Evolutionary conservation across 2,113 vertebrate genomes (phyloP), one percentile per base, ranked within the genome.

Genomic region (Chinchilla lanigera): DNA sequence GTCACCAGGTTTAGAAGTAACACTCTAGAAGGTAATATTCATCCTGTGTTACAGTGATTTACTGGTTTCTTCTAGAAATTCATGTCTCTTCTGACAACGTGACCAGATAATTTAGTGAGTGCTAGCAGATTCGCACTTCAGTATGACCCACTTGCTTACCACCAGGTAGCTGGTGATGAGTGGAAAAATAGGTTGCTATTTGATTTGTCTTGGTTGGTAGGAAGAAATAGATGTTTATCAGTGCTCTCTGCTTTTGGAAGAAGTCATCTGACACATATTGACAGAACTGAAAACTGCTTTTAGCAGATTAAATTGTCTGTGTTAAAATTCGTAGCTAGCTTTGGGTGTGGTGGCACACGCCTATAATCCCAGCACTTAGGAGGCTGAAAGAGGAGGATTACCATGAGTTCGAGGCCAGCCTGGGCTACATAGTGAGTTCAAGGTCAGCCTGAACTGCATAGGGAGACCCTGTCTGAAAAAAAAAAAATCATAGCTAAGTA

Each of bases 211-310:
- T 22, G 22, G 52, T 90, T 93, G 54, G 41, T 92, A 92, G 84
- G 67, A 93, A 94, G 86, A 75, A 38, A 22, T 84, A 41, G n/a
- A 69, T 89, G 47, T 95, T 96, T 92, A 65, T 90, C 47, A 82
- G 63, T 10, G 6, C 90, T 94, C 52, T 90, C 67, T 88, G 75
- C 65, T 82, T 96, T 85, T 88, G 33, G 61, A 93, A 93, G 50
- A 97, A 91, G 38, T 89, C 67, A 63, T 77, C 41, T 87, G 50
- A 95, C 50, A 90, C 54, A 54, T 93, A 61, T 61, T 77, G 80
- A 67, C 44, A 89, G 80, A 92, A 65, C 80, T 77, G 26, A 91
- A 97, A 94, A 54, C 38, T 61, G 20, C 61, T 56, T 93, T 96
- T 89, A 38, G 71, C 22, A 91, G 33, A 52, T 60, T 52, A 47